Base-by-base conservation (phyloP, 2,797 vertebrate species). In the Odontamblyopus lacepedii region DNA sequence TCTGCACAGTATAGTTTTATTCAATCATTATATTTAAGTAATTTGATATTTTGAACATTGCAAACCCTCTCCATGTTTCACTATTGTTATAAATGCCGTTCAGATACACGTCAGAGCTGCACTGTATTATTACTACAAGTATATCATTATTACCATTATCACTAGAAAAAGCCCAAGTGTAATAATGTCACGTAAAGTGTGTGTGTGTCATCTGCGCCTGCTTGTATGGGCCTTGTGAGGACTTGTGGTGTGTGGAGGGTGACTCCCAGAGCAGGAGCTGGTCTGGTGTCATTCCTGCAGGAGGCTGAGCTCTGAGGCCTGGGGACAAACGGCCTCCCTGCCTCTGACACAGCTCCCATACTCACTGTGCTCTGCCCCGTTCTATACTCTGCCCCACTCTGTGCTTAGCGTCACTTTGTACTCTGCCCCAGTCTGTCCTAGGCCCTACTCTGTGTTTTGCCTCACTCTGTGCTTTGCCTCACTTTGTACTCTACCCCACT, bases 281-380 rank as follows among this genome's bases (percentile, higher is more conserved):
- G 94, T 94, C 85, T 0, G 89, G 73, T 93, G 87, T 94, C 93
- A 95, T 95, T 95, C 94, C 90, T 93, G 84, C 84, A 84, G 72
- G 81, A 90, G 87, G 92, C 88, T 90, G 80, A 92, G 84, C 87
- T 69, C 87, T 63, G 85, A 69, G 15, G 91, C 93, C 93, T 61
- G n/a, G 19, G 89, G 93, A 87, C 83, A 89, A 95, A 95, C 93
- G 82, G 92, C 87, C 30, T 82, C n/a, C 18, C 62, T 63, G 19
- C 62, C n/a, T 23, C 18, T 38, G 27, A 15, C 29, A 32, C 59
- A 30, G 27, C 44, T 48, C 44, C 15, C 13, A 48, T 48, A 13
- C 44, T 48, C 44, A 48, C 44, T 48, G 44, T 48, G 13, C 44
- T 48, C 44, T 15, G 15, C 44, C 12, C 4, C 12, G 5, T 15